Evolutionary conservation across 1,140 invertebrate genomes (phyloP).

Genomic region (Dendrolimus kikuchii): DNA sequence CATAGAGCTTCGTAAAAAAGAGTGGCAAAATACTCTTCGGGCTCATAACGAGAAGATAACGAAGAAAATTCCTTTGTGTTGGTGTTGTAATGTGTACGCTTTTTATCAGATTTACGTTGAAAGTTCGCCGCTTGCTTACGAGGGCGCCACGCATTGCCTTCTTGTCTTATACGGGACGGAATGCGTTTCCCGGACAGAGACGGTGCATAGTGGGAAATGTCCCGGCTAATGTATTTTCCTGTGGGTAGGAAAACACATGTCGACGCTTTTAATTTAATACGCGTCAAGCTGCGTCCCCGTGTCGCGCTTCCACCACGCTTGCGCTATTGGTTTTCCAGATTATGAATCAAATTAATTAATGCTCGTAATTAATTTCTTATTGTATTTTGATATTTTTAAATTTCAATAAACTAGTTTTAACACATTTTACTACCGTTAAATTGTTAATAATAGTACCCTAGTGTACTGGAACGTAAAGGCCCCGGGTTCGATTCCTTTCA

Average conservation of each 20-base stretch:
- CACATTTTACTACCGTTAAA: no score
- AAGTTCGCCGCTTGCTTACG: slow-evolving; percentile 62
- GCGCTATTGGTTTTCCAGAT: slow-evolving; percentile 16
- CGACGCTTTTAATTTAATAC: slow-evolving; percentile 70
- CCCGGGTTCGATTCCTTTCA: no score
- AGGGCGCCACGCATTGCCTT: slow-evolving; percentile 41
- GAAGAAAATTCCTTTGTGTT: slow-evolving; percentile 62
- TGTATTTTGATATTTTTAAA: no score
- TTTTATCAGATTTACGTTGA: slow-evolving; percentile 68
- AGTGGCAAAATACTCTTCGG: slow-evolving; percentile 14
- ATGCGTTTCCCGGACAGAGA: slow-evolving; percentile 28
- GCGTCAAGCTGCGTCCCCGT: slow-evolving; percentile 58
- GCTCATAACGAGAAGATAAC: slow-evolving; percentile 23
- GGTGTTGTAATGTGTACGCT: slow-evolving; percentile 60
- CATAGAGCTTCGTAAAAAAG: slow-evolving; percentile 6
- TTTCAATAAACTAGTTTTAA: no score
- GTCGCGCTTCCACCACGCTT: slow-evolving; percentile 30
- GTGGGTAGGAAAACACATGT: slow-evolving; percentile 71
- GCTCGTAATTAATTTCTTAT: no score
- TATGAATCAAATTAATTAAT: slow-evolving; percentile 13
- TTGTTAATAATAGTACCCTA: no score
- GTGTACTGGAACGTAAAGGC: no score
- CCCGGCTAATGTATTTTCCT: slow-evolving; percentile 68
- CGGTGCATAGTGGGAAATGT: slow-evolving; percentile 48
- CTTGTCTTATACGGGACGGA: slow-evolving; percentile 19